phyloP scores from a whole-genome alignment of 2,888 invertebrate species.

The Alviniconcha strummeri region DNA sequence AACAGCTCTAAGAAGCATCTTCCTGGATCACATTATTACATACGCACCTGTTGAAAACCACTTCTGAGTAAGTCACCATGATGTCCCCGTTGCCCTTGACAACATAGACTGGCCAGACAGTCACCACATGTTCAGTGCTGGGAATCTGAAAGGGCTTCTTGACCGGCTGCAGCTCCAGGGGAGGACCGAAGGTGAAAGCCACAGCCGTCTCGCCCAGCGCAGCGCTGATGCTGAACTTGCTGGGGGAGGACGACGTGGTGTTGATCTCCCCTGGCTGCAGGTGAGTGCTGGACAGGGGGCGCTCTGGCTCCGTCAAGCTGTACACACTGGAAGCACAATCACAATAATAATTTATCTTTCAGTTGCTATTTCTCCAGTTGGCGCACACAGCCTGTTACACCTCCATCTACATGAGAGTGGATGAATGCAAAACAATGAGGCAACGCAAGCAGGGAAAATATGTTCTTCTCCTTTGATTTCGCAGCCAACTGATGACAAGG shows the following conservation, averaged over 20 bases:
- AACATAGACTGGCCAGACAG: constrained; percentile 84
- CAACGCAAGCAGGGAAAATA: no score
- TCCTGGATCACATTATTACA: no score
- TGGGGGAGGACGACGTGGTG: constrained; percentile 49
- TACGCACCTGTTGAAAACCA: constrained; percentile 25
- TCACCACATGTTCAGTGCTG: constrained; percentile 26
- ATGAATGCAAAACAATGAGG: no score
- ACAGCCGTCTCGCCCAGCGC: constrained; percentile 89
- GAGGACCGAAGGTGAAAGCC: constrained; percentile 87
- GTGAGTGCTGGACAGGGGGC: constrained; percentile 57
- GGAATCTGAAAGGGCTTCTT: constrained; percentile 35
- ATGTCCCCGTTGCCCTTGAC: constrained; percentile 90
- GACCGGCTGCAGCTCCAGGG: constrained; percentile 66
- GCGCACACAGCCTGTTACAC: not conserved
- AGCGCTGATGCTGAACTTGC: constrained; percentile 73
- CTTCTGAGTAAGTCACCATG: constrained; percentile 50
- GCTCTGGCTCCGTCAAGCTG: constrained; percentile 65
- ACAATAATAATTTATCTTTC: not conserved
- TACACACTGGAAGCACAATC: constrained; percentile 65
- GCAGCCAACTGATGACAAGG: no score
- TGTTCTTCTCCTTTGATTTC: no score
- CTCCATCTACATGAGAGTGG: no score
- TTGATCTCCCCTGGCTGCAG: constrained; percentile 48
- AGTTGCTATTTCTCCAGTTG: not conserved
- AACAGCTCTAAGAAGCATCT: no score